Base-by-base conservation (phyloP, 2,888 invertebrate species). In the Oxycera nigricornis region DNA sequence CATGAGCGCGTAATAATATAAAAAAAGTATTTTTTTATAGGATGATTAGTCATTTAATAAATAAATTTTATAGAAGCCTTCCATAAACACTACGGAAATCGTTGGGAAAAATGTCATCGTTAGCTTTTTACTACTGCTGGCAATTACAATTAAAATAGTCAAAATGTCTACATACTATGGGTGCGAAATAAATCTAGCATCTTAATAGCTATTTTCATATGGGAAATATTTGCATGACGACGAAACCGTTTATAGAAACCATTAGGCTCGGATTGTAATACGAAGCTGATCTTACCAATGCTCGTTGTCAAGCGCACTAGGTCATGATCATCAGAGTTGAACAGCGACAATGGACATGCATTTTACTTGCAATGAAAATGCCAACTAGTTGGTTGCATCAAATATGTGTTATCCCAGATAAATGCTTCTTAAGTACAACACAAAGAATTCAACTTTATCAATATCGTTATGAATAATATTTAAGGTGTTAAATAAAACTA, bases 291-390 rank as follows among this genome's bases (percentile, higher is more conserved):
- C n/a, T 30, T 57, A 35, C 31, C 52, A 52, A 55, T 70, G 70
- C 52, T 55, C 70, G 55, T 70, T 70, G 70, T 52, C 70, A 70
- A 70, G 70, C 65, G 39, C 70, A 55, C 70, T 70, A 52, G 70
- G 70, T 70, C 70, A 70, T 70, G 70, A 70, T 31, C 70, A 70
- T 55, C 46, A 24, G 2, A 28, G 59, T 30, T 41, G 30, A 35
- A 39, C 24, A 41, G 30, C 26, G 46, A 46, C 17, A 46, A 46
- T 46, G 46, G 14, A 17, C 46, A 46, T 46, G 46, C 4, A 46
- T 46, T 46, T 46, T 11, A 17, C 14, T 46, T 46, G 6, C 3
- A n/a, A 17, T 46, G 46, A 46, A 3, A 46, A 46, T 46, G 46
- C 14, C 14, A 46, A 46, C 14, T 7, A 3, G 46, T 14, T 14